Base-by-base conservation (phyloP, 2,888 invertebrate species). In the Meta bourneti region DNA sequence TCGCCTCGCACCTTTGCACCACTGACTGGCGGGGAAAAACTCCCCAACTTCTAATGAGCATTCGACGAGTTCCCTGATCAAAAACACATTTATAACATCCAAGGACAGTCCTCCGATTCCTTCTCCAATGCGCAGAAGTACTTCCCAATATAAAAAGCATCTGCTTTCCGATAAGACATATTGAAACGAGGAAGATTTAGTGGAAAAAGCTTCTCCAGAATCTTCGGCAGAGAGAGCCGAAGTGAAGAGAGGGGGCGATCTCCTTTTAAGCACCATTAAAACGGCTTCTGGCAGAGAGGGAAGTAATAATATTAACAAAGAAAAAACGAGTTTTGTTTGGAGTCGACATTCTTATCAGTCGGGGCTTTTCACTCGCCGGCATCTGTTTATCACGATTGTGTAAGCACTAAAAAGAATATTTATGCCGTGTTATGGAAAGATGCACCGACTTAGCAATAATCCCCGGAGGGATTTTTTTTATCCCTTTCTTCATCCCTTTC, bases 351-450 rank as follows among this genome's bases (percentile, higher is more conserved):
- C 91, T 91, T 91, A 91, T 91, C 91, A 79, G 91, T 75, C 54
- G 19, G 79, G 84, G 85, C 54, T 84, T 52, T 71, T 90, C 72
- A 48, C 49, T 81, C 80, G 48, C 20, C 54, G 71, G 81, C 80
- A 87, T 89, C 91, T 85, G 89, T 92, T 92, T 89, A 92, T 92
- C 91, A 79, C 71, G 91, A 88, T 92, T 92, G 91, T 85, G 89
- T 80, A 89, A 85, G 89, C 80, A 92, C 91, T 92, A 92, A 89
- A 61, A 91, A 92, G 91, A 92, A 92, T 89, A 92, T 92, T 92
- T 92, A 92, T 92, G 88, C 91, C 8, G 61, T 81, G 91, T 72
- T 83, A 71, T 87, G 91, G 91, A 91, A 83, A 82, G 88, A 88
- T 88, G 88, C 69, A 16, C 91, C 78, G 91, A 79, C 87, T 91